Conservation (phyloP, 2,113 vertebrate species). For the Abramis brama region DNA sequence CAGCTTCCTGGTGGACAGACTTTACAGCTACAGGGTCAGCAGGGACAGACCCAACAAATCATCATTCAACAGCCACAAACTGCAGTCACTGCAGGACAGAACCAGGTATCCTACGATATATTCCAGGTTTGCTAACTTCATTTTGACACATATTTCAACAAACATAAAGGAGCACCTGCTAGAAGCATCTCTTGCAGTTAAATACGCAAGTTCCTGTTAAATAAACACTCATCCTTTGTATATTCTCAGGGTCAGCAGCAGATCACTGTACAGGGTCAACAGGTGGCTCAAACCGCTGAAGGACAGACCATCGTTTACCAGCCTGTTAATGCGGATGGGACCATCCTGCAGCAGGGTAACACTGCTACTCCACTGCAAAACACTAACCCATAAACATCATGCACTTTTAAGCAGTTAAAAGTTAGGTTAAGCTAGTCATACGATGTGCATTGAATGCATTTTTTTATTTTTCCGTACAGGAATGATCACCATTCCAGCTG, state of each 20-base stretch:
- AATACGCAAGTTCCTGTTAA: background rate
- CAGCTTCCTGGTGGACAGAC: constrained; percentile 97
- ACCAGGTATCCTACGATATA: constrained; percentile 79
- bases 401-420: background rate
- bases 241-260: constrained; percentile 84
- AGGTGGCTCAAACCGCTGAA: constrained; percentile 95
- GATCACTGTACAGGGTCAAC: constrained; percentile 97
- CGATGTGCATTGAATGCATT: background rate
- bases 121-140: background rate
- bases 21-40: constrained; percentile 94
- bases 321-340: constrained; percentile 96
- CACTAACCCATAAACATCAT: background rate
- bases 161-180: background rate
- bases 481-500: constrained; percentile 99
- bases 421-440: background rate
- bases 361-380: background rate
- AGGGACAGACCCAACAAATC: constrained; percentile 97
- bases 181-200: background rate
- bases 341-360: constrained; percentile 95
- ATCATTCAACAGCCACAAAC: constrained; percentile 99
- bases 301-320: constrained; percentile 99
- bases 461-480: constrained; percentile 78
- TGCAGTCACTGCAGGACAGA: constrained; percentile 95
- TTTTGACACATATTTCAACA: background rate
- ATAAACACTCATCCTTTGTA: background rate